phyloP scores from a whole-genome alignment of 2,888 invertebrate genomes.

The Cactoblastis cactorum region DNA sequence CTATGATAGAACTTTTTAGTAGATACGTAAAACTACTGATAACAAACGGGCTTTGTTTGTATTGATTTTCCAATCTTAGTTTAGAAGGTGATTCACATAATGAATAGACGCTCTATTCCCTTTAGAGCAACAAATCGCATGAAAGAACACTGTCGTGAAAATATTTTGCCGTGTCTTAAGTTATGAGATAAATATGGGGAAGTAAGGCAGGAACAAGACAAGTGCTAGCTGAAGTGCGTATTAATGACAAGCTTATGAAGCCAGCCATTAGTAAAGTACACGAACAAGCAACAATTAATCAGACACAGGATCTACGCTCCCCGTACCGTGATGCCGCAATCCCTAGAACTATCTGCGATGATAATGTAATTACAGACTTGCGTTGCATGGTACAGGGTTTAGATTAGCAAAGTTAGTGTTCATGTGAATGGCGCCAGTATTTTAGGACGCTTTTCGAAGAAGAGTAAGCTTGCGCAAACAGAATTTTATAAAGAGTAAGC shows the following conservation, averaged over 20 bases:
- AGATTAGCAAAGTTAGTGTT: conserved; percentile 38
- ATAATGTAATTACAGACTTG: conserved; percentile 40
- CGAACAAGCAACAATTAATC: conserved; percentile 51
- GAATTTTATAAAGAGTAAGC: background rate
- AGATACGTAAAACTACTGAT: too few species aligned
- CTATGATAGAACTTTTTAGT: too few species aligned
- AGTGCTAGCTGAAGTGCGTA: background rate
- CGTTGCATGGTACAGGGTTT: conserved; percentile 37
- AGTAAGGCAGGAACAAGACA: background rate
- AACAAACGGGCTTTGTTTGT: too few species aligned
- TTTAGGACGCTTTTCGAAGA: conserved; percentile 75
- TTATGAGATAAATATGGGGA: background rate
- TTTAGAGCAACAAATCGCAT: too few species aligned
- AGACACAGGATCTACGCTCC: conserved; percentile 72
- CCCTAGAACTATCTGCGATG: conserved; percentile 43
- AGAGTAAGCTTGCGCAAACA: conserved; percentile 36
- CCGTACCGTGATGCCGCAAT: conserved; percentile 66
- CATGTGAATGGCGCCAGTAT: conserved; percentile 63
- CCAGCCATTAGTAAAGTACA: conserved; percentile 15
- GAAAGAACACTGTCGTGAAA: too few species aligned
- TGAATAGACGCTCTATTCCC: too few species aligned
- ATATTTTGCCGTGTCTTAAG: too few species aligned
- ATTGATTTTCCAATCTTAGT: too few species aligned
- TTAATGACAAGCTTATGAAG: conserved; percentile 12
- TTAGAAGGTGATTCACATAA: too few species aligned